Percentiles rank a stretch among this genome's conserved stretches.
Evolutionary conservation across 2,888 invertebrate genomes (phyloP).

Genomic region (Hoplodrina ambigua): DNA sequence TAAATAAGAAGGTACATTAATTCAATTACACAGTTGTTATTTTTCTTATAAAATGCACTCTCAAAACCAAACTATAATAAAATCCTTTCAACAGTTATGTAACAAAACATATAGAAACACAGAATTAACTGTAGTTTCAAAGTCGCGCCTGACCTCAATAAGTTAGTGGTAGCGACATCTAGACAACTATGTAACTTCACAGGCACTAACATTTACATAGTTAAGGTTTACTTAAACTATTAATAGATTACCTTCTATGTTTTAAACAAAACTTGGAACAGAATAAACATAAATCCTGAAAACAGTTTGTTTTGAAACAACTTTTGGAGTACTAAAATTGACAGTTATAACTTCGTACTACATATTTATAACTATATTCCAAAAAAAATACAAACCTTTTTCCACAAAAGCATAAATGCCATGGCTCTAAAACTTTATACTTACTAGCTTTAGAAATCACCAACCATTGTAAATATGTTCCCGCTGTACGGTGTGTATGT

Average conservation of each 20-base stretch:
- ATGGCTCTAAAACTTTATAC: too few species aligned
- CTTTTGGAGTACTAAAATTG: background rate
- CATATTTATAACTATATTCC: too few species aligned
- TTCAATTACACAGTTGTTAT: too few species aligned
- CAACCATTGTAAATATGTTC: too few species aligned
- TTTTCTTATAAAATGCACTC: background rate
- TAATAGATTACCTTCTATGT: background rate
- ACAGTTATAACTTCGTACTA: too few species aligned
- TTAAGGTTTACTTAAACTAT: constrained; percentile 19
- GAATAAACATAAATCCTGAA: too few species aligned
- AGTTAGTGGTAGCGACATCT: constrained; percentile 51
- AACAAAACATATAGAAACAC: constrained; percentile 2
- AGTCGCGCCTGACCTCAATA: constrained; percentile 43
- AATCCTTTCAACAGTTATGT: constrained; percentile 5
- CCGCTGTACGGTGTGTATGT: too few species aligned
- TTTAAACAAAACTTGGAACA: background rate
- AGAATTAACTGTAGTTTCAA: constrained; percentile 14
- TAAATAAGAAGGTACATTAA: too few species aligned
- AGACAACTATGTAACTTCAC: constrained; percentile 26
- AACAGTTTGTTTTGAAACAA: background rate
- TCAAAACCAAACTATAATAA: background rate
- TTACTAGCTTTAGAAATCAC: too few species aligned
- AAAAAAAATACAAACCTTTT: too few species aligned
- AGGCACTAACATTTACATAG: constrained; percentile 40
- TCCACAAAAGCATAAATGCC: too few species aligned